These are phyloP conservation scores for Aix galericulata DNA, from an alignment of 2,113 vertebrate species.

Conservation along the genomic window DNA sequence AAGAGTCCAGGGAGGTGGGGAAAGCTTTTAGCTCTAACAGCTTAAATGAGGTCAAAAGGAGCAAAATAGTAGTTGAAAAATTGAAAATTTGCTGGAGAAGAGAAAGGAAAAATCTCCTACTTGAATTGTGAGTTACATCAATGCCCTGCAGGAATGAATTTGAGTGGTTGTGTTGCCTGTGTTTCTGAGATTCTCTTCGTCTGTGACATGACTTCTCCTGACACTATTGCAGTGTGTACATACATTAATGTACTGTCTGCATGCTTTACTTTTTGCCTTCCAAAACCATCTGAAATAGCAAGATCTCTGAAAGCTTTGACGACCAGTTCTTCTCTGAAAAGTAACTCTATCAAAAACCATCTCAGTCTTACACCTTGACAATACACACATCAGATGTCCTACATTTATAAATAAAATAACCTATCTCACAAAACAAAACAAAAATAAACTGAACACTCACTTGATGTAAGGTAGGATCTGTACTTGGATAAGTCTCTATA, in stretches of 20 bases:
- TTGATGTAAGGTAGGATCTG: background rate
- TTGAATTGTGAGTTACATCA: background rate
- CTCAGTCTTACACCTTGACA: background rate
- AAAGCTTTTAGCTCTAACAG: background rate
- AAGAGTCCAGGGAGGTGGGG: background rate
- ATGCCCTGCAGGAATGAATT: background rate
- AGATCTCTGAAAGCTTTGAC: background rate
- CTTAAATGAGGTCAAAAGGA: conserved; percentile 14
- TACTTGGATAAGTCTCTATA: background rate
- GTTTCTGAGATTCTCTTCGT: background rate
- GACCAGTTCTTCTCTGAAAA: background rate
- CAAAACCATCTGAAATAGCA: background rate
- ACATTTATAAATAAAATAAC: background rate
- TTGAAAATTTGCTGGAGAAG: background rate
- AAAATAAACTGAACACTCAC: background rate
- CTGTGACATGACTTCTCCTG: background rate
- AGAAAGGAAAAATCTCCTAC: background rate
- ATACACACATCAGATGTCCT: background rate
- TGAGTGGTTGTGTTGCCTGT: background rate
- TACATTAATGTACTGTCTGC: rapidly evolving
- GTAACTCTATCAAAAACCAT: background rate
- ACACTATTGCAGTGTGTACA: background rate
- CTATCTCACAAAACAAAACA: background rate
- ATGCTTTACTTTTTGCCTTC: background rate
- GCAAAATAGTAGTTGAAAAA: background rate